phyloP scores from a whole-genome alignment of 2,888 invertebrate genomes.

The Myathropa florea region DNA sequence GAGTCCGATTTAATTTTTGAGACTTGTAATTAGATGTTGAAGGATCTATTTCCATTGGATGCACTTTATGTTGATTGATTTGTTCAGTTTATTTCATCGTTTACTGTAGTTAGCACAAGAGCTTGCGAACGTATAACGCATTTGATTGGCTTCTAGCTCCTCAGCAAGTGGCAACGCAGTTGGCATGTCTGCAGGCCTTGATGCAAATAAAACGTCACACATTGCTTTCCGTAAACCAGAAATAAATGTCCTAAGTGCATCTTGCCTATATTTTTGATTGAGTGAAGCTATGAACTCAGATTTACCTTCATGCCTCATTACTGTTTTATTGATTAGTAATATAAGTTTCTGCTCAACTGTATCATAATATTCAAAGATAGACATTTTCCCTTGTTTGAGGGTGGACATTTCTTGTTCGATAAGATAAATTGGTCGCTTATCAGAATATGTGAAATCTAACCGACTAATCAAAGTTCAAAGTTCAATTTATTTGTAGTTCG shows the following conservation, averaged over 20 bases:
- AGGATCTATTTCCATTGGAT: neutral
- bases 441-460: neutral
- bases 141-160: slow-evolving; percentile 19
- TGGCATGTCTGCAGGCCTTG: slow-evolving; percentile 20
- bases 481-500: too few relatives aligned
- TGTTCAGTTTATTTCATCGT: neutral
- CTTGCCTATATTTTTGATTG: slow-evolving; percentile 41
- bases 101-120: slow-evolving; percentile 10
- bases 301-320: slow-evolving; percentile 37
- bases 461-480: neutral
- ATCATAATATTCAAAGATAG: slow-evolving; percentile 44
- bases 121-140: slow-evolving; percentile 5
- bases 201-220: slow-evolving; percentile 27
- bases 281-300: slow-evolving; percentile 20
- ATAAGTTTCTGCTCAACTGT: slow-evolving; percentile 15
- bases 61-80: neutral
- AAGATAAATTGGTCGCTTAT: neutral
- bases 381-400: slow-evolving; percentile 35
- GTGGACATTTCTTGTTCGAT: slow-evolving; percentile 1
- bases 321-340: slow-evolving; percentile 34
- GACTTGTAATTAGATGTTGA: neutral
- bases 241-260: slow-evolving; percentile 27
- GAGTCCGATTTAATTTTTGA: neutral
- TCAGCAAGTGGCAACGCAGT: slow-evolving; percentile 15
- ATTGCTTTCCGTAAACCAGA: slow-evolving; percentile 38